These are phyloP conservation scores for Gambelia wislizenii DNA, from an alignment of 2,797 vertebrate species.

Conservation along the genomic window DNA sequence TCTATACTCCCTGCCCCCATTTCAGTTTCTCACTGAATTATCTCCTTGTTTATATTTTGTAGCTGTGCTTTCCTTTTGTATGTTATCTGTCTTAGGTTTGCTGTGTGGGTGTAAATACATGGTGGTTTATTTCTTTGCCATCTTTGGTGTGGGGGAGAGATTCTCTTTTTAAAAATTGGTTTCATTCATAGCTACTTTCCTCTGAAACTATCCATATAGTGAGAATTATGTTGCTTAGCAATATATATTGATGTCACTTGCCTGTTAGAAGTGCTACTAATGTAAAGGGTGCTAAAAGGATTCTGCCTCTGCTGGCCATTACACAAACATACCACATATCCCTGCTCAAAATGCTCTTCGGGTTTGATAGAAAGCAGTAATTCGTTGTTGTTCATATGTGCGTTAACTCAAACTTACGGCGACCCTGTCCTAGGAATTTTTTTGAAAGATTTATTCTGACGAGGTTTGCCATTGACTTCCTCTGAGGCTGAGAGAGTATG, in stretches of 20 bases:
- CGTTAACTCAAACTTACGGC: no score
- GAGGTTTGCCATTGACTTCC: no score
- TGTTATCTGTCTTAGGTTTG: not conserved
- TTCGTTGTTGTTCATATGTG: no score
- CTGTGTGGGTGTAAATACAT: not conserved
- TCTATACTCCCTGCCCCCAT: not conserved
- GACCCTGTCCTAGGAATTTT: no score
- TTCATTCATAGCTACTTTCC: conserved; percentile 59
- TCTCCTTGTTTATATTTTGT: not conserved
- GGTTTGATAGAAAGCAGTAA: conserved; percentile 34
- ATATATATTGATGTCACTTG: conserved; percentile 45
- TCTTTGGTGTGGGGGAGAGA: not conserved
- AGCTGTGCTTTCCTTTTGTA: not conserved
- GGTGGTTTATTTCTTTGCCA: not conserved
- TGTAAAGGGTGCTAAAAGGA: conserved; percentile 9
- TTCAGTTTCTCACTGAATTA: not conserved
- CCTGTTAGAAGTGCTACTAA: conserved; percentile 16
- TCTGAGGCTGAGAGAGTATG: no score
- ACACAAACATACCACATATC: not conserved
- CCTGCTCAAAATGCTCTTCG: not conserved
- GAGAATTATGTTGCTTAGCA: conserved; percentile 69
- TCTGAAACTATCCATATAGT: conserved; percentile 54
- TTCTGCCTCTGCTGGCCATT: conserved; percentile 22
- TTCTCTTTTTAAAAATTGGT: conserved; percentile 38
- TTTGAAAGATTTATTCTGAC: no score